Evolutionary conservation across 1,140 invertebrate genomes (phyloP).

Genomic region (Scaptomyza pallida): DNA sequence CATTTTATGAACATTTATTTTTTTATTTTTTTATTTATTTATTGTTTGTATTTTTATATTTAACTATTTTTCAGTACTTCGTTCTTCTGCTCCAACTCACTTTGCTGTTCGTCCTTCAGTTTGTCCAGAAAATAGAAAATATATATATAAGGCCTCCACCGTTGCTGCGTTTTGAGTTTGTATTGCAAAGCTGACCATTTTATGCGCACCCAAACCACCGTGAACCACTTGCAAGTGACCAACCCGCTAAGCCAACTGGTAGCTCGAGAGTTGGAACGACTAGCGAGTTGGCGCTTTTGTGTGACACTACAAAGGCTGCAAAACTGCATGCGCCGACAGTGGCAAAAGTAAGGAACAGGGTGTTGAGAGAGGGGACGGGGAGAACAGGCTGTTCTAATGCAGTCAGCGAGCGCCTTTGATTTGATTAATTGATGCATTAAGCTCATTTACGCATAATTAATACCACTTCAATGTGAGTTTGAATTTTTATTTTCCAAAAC

Average conservation of each 20-base stretch:
- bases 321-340: constrained; percentile 36
- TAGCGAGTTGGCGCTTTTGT: constrained; percentile 72
- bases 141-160: constrained; percentile 25
- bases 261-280: constrained; percentile 31
- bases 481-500: constrained; percentile 42
- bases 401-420: constrained; percentile 63
- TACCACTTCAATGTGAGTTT: constrained; percentile 63
- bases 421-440: constrained; percentile 82
- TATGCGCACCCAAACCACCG: not conserved
- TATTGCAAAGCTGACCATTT: constrained; percentile 7
- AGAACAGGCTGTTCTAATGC: constrained; percentile 12
- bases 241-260: constrained; percentile 21
- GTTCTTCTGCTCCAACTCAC: not conserved
- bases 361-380: not conserved
- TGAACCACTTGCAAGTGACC: constrained; percentile 21
- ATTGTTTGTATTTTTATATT: constrained; percentile 6
- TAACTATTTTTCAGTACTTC: not conserved
- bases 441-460: constrained; percentile 81
- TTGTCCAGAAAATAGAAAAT: constrained; percentile 8
- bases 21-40: constrained; percentile 2
- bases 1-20: not conserved
- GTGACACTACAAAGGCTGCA: constrained; percentile 63
- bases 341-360: not conserved
- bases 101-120: constrained; percentile 7
- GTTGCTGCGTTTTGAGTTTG: constrained; percentile 3